A percentile compares a stretch with the other conserved stretches of the same genome.
phyloP scores from a whole-genome alignment of 1,140 invertebrate genomes.

The Oedothorax gibbosus region DNA sequence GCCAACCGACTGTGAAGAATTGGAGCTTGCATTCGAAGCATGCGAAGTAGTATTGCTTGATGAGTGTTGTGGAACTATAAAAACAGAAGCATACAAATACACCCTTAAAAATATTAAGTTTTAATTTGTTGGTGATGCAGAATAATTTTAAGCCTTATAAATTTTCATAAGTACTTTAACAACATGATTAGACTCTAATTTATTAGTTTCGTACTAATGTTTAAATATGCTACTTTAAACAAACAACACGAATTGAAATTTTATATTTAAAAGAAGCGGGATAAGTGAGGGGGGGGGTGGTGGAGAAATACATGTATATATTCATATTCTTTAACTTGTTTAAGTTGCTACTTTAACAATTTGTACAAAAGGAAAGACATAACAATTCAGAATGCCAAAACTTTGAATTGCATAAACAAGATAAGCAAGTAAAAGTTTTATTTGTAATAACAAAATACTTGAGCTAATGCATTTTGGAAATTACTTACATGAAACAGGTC shows the following conservation, averaged over 20 bases:
- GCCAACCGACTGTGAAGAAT: conserved; percentile 34
- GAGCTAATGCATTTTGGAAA: neutral
- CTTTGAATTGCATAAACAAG: neutral
- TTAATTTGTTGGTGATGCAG: too few species aligned
- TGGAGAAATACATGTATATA: neutral
- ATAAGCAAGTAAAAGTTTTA: neutral
- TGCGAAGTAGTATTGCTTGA: conserved; percentile 25
- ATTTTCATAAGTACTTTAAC: too few species aligned
- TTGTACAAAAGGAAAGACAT: neutral
- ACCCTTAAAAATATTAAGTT: neutral
- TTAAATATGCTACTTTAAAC: too few species aligned
- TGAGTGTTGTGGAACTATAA: conserved; percentile 52
- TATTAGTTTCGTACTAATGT: too few species aligned
- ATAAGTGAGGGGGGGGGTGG: too few species aligned
- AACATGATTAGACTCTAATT: too few species aligned
- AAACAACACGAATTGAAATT: too few species aligned
- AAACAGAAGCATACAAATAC: conserved; percentile 1
- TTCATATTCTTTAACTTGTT: neutral
- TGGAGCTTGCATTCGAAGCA: conserved; percentile 22
- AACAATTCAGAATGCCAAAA: too few species aligned
- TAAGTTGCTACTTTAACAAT: neutral
- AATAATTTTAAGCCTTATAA: too few species aligned
- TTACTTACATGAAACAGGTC: conserved; percentile 48
- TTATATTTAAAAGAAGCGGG: too few species aligned
- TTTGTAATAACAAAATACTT: neutral